Base-by-base conservation (phyloP, 1,140 invertebrate species). In the Trichomalopsis sarcophagae region DNA sequence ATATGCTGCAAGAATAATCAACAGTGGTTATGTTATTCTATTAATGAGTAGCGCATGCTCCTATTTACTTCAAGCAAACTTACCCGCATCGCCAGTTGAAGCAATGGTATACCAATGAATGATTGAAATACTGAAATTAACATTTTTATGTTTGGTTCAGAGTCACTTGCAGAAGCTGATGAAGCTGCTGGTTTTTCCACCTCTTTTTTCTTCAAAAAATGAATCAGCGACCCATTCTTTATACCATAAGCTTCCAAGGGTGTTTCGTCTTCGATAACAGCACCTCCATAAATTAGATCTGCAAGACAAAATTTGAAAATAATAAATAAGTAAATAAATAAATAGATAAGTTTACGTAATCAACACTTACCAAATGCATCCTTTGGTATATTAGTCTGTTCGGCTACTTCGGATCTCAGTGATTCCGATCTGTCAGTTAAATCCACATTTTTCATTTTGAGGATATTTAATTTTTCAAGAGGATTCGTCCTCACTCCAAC, bases 241-340 rank as follows among this genome's bases (percentile, higher is more conserved):
- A 95, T 84, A 14, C 94, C 94, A 88, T 90, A 94, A 2, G 92
- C 92, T 78, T 92, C 92, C 21, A 95, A 75, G 7, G 92, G 93
- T 10, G 90, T 86, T 13, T 94, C 91, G 87, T 94, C 93, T 83
- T 94, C 93, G 3, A 95, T 87, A 73, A 94, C 89, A 86, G 92
- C 91, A 14, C 94, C 94, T 88, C 94, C 94, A 86, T 94, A 95
- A 83, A 94, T 91, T 23, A 95, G 89, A 89, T 94, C 94, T 95
- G 78, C 17, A 6, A 89, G 89, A 84, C 23, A 86, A 27, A 81
- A 33, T 36, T 66, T 21, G 33, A 33, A 50, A 40, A 62, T 27
- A 27, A 27, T 27, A 27, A 27, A 27, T 27, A 27, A 74, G 13
- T 55, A 11, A 77, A 84, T 50, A 87, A 88, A 86, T 80, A 23